Conservation (phyloP, 1,140 invertebrate species). For the Pachyrhynchus sulphureomaculatus region DNA sequence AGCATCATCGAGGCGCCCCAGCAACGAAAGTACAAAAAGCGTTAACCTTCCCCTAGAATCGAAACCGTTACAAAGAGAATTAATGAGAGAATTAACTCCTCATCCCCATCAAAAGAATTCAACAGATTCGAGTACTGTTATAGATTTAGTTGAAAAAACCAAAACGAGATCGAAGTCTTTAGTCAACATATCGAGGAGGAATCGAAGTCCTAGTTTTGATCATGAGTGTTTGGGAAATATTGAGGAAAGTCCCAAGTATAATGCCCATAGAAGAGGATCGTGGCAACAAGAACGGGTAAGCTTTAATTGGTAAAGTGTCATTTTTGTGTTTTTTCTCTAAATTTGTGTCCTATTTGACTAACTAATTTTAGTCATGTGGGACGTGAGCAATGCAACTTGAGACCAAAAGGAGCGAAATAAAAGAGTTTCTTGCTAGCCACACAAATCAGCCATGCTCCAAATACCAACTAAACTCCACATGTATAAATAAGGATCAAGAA, state of each 20-base stretch:
- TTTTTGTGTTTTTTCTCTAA: too few relatives aligned
- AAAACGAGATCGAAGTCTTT: constrained; percentile 40
- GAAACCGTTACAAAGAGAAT: constrained; percentile 1
- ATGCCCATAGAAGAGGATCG: constrained; percentile 37
- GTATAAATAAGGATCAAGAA: too few relatives aligned
- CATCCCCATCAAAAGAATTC: constrained; percentile 10
- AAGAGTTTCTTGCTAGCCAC: too few relatives aligned
- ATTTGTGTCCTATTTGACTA: too few relatives aligned
- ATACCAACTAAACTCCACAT: too few relatives aligned
- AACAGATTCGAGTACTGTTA: neutral
- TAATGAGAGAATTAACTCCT: constrained; percentile 34
- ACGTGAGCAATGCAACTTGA: too few relatives aligned
- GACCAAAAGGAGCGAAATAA: too few relatives aligned
- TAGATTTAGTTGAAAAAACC: constrained; percentile 17
- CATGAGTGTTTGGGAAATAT: constrained; percentile 40
- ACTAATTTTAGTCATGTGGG: too few relatives aligned
- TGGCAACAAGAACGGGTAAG: constrained; percentile 42
- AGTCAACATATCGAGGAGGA: constrained; percentile 36
- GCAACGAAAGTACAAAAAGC: constrained; percentile 45
- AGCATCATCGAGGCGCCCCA: constrained; percentile 44
- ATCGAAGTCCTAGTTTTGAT: constrained; percentile 18
- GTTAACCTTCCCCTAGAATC: constrained; percentile 38
- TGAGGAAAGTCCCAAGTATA: constrained; percentile 42
- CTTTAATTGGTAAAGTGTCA: neutral
- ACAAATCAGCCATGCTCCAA: too few relatives aligned